Conservation (phyloP, 2,113 vertebrate species). For the Elaphurus davidianus region DNA sequence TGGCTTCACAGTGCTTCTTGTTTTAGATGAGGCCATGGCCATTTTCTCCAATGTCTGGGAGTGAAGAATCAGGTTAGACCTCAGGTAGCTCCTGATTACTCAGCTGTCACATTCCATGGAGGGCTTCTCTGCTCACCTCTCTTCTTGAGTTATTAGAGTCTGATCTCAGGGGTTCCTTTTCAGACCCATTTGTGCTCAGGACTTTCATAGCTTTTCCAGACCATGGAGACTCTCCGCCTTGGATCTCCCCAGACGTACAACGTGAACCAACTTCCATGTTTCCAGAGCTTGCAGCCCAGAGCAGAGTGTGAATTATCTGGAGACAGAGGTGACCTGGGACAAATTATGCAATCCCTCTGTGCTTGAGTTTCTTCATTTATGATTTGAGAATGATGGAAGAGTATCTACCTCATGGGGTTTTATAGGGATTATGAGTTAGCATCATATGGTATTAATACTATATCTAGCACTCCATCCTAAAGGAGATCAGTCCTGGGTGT, state of each 20-base stretch:
- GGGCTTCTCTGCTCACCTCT: not conserved
- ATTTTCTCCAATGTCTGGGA: not conserved
- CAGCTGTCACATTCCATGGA: not conserved
- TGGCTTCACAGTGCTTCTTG: not conserved
- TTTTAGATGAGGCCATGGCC: not conserved
- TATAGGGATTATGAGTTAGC: not conserved
- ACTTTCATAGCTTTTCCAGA: not conserved
- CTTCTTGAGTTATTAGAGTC: not conserved
- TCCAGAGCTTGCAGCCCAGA: not conserved
- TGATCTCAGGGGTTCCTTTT: not conserved
- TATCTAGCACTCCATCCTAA: no score
- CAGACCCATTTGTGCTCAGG: not conserved
- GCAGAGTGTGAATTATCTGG: not conserved
- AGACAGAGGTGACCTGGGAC: not conserved
- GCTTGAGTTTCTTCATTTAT: not conserved
- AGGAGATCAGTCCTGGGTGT: no score
- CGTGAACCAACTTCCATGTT: not conserved
- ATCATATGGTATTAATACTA: not conserved
- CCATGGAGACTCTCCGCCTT: not conserved
- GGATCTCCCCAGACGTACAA: not conserved
- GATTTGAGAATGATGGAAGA: not conserved
- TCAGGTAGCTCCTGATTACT: not conserved
- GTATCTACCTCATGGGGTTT: not conserved
- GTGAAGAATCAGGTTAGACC: not conserved
- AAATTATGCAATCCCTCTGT: not conserved